Percentiles rank a stretch among this genome's conserved stretches.
Conservation (phyloP, 2,888 invertebrate genomes). For the Sphaerophoria rueppellii region DNA sequence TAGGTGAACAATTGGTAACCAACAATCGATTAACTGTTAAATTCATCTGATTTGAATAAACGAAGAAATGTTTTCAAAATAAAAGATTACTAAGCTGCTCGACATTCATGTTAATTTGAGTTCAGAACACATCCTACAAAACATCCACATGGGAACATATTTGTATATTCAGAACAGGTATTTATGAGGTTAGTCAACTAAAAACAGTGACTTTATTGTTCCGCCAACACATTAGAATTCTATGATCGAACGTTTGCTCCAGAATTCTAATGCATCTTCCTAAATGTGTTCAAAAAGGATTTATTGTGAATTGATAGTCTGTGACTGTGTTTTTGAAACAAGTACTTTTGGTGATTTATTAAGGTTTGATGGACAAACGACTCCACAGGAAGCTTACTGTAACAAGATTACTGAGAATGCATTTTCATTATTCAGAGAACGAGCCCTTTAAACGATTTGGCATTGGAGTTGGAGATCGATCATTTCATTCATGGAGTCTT, state of each 20-base stretch:
- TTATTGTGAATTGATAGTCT: slow-evolving; percentile 3
- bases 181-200: slow-evolving; percentile 70
- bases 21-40: slow-evolving; percentile 41
- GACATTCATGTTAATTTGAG: slow-evolving; percentile 33
- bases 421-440: slow-evolving; percentile 3
- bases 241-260: neutral
- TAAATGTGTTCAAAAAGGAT: neutral
- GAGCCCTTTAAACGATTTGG: slow-evolving; percentile 8
- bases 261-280: slow-evolving; percentile 16
- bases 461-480: slow-evolving; percentile 55
- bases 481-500: slow-evolving; percentile 55
- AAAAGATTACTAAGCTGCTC: slow-evolving; percentile 31
- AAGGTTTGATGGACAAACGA: slow-evolving; percentile 1
- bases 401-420: neutral
- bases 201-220: slow-evolving; percentile 18
- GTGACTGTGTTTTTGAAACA: neutral
- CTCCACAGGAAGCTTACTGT: slow-evolving; percentile 2
- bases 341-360: slow-evolving; percentile 36
- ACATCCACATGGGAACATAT: slow-evolving; percentile 33
- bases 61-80: slow-evolving; percentile 32
- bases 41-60: slow-evolving; percentile 56
- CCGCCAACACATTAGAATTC: slow-evolving; percentile 11
- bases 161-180: slow-evolving; percentile 63
- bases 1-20: slow-evolving; percentile 58
- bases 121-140: slow-evolving; percentile 40